phyloP scores from a whole-genome alignment of 2,888 invertebrate species.

The Branchipolynoe longqiensis region DNA sequence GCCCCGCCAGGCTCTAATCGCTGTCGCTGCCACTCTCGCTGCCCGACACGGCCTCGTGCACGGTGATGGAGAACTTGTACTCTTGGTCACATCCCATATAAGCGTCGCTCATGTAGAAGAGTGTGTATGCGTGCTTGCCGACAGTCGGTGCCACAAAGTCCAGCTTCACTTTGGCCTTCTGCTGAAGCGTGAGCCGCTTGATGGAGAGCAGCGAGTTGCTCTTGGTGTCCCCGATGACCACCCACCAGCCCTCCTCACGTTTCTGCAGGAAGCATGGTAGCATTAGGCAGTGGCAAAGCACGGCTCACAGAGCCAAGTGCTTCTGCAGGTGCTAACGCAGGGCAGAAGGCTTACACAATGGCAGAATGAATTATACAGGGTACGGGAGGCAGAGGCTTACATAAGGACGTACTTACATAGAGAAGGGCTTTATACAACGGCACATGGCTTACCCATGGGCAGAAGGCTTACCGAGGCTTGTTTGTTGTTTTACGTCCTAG shows the following conservation, averaged over 20 bases:
- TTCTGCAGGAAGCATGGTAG: conserved; percentile 79
- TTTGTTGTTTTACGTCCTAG: no score
- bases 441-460: no score
- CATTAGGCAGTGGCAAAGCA: neutral
- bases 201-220: conserved; percentile 97
- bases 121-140: conserved; percentile 92
- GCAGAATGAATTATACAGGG: neutral
- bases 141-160: conserved; percentile 96
- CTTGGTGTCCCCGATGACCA: conserved; percentile 98
- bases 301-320: neutral
- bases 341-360: neutral
- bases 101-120: conserved; percentile 99
- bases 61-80: conserved; percentile 89
- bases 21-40: conserved; percentile 63
- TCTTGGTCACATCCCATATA: conserved; percentile 99
- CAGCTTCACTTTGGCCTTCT: conserved; percentile 92
- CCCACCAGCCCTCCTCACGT: conserved; percentile 90
- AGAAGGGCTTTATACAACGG: no score
- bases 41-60: conserved; percentile 69
- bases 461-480: no score
- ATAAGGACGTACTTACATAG: no score
- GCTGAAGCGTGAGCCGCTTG: conserved; percentile 96
- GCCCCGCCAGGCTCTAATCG: conserved; percentile 56
- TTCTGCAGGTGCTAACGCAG: neutral
- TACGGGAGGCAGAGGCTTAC: no score